Conservation (phyloP, 2,888 invertebrate genomes). For the Drosophila anceps region DNA sequence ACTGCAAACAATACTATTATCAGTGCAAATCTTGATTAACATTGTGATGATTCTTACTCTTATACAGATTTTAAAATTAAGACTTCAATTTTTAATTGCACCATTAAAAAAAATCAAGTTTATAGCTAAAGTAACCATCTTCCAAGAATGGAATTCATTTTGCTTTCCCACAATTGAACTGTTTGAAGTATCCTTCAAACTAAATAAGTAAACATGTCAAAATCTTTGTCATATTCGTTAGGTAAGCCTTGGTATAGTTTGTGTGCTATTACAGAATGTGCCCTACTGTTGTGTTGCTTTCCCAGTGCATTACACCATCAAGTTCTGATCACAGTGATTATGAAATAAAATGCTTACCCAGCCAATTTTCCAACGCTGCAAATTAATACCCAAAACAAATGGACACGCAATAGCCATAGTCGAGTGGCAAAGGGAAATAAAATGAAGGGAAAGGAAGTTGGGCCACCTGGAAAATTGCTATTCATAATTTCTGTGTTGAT, state of each 20-base stretch:
- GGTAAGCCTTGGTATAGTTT: neutral
- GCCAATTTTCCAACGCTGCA: conserved; percentile 61
- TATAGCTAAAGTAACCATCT: too few relatives aligned
- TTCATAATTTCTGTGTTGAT: conserved; percentile 61
- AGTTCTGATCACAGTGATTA: conserved; percentile 60
- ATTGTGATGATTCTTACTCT: too few relatives aligned
- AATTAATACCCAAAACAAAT: conserved; percentile 73
- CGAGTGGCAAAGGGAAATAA: neutral
- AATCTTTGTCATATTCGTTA: neutral
- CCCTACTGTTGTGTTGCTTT: neutral
- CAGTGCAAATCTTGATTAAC: too few relatives aligned
- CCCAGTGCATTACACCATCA: conserved; percentile 27
- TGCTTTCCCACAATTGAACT: neutral
- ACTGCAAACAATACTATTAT: too few relatives aligned
- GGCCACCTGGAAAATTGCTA: conserved; percentile 54
- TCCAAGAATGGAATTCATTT: neutral
- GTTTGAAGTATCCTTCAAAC: neutral
- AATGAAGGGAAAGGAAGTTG: conserved; percentile 2
- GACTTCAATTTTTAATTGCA: too few relatives aligned
- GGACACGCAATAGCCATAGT: conserved; percentile 54
- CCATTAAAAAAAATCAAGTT: too few relatives aligned
- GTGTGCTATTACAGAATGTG: too few relatives aligned
- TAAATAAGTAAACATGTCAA: neutral
- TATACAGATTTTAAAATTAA: too few relatives aligned
- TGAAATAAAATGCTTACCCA: conserved; percentile 63